Evolutionary conservation across 2,113 vertebrate genomes (phyloP).

Genomic region (Oreamnos americanus): DNA sequence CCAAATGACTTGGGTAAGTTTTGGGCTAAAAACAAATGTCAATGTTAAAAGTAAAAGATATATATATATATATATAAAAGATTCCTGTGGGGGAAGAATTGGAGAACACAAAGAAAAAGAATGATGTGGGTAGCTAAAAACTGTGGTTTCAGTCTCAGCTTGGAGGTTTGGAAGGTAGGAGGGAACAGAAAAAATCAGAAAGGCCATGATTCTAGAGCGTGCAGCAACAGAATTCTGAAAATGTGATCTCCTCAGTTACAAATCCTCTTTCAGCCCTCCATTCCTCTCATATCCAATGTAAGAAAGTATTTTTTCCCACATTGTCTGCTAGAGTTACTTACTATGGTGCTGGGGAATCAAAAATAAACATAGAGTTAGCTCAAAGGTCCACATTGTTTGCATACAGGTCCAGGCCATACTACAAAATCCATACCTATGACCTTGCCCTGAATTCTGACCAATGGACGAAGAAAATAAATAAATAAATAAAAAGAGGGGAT

Average conservation of each 20-base stretch:
- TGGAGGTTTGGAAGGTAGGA: not conserved
- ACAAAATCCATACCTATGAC: not conserved
- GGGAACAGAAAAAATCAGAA: not conserved
- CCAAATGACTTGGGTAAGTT: slow-evolving; percentile 26
- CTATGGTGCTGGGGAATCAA: not conserved
- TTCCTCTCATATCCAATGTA: not conserved
- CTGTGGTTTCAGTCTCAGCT: not conserved
- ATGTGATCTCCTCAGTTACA: not conserved
- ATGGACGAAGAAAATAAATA: not conserved
- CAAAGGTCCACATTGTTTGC: not conserved
- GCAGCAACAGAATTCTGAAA: not conserved
- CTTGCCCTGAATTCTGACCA: not conserved
- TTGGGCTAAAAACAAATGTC: slow-evolving; percentile 45
- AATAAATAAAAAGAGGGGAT: not conserved
- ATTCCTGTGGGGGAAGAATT: not conserved
- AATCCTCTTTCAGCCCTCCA: not conserved
- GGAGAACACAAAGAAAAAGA: not conserved
- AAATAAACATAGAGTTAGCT: not conserved
- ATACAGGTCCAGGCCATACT: not conserved
- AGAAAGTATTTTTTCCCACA: not conserved
- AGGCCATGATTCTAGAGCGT: not conserved
- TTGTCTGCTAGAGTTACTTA: not conserved
- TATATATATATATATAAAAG: not conserved
- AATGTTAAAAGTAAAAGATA: not conserved
- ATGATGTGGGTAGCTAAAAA: not conserved